phyloP scores from a whole-genome alignment of 2,888 invertebrate species.

The Tanaodytes sp. region DNA sequence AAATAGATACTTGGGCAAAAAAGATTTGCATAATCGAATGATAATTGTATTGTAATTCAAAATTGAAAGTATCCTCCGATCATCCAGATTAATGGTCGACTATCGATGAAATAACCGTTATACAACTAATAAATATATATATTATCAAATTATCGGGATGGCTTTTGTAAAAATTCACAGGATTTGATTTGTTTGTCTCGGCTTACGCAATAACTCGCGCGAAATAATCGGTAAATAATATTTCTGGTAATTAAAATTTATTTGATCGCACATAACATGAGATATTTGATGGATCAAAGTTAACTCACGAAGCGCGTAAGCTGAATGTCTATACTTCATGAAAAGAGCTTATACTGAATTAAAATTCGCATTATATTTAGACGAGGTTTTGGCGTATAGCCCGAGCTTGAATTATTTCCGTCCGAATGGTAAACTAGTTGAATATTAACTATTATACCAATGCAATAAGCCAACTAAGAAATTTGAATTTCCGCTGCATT shows the following conservation, averaged over 20 bases:
- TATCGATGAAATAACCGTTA: neutral
- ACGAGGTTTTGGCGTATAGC: constrained; percentile 58
- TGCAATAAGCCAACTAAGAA: constrained; percentile 26
- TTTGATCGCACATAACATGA: too few species aligned
- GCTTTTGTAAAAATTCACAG: too few species aligned
- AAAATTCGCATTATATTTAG: constrained; percentile 62
- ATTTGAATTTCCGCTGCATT: constrained; percentile 7
- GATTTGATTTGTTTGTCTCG: too few species aligned
- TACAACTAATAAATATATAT: too few species aligned
- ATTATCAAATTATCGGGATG: too few species aligned
- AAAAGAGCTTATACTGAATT: constrained; percentile 47
- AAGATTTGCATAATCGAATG: constrained; percentile 26
- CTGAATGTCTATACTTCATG: constrained; percentile 28
- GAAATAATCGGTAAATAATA: too few species aligned
- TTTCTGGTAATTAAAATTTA: too few species aligned
- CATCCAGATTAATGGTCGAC: neutral
- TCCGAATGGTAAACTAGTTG: constrained; percentile 52
- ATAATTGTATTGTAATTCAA: constrained; percentile 30
- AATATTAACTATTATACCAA: constrained; percentile 46
- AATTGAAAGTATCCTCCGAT: constrained; percentile 8
- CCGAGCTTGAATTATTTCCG: constrained; percentile 61
- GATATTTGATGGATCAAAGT: constrained; percentile 25
- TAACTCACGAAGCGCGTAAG: constrained; percentile 30
- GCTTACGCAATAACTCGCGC: too few species aligned
- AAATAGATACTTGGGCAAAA: constrained; percentile 9